Percentiles rank a stretch among this genome's conserved stretches.
phyloP scores from a whole-genome alignment of 37 sponge, comb jelly and placozoan species.

The Bolinopsis microptera region DNA sequence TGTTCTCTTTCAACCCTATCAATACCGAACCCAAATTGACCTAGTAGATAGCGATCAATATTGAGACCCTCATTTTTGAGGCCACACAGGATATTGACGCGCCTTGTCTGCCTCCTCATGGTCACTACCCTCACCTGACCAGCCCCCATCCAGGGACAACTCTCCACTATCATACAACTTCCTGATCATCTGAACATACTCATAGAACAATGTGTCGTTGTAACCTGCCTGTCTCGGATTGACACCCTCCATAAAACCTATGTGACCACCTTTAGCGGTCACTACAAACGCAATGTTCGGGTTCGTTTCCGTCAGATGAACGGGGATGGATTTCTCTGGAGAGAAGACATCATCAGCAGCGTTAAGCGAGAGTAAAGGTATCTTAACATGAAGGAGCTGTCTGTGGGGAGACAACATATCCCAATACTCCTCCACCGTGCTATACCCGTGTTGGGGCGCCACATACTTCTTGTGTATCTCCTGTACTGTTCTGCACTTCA shows the following conservation, averaged over 20 bases:
- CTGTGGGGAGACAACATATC: slow-evolving; percentile 30
- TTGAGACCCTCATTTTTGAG: no score
- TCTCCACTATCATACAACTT: neutral
- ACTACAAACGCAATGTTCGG: slow-evolving; percentile 34
- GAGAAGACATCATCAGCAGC: slow-evolving; percentile 42
- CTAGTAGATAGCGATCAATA: no score
- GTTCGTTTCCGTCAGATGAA: slow-evolving; percentile 14
- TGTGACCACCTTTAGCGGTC: slow-evolving; percentile 33
- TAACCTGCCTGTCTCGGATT: slow-evolving; percentile 29
- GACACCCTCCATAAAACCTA: slow-evolving; percentile 32
- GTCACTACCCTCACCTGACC: neutral
- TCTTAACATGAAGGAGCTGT: slow-evolving; percentile 41
- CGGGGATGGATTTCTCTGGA: slow-evolving; percentile 26
- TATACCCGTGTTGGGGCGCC: neutral
- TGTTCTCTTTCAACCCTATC: no score
- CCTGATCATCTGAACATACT: neutral
- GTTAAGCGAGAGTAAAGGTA: slow-evolving; percentile 24
- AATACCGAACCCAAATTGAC: no score
- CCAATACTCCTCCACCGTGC: slow-evolving; percentile 37
- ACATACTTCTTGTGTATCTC: slow-evolving; percentile 51
- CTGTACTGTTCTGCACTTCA: slow-evolving; percentile 45
- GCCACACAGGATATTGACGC: slow-evolving; percentile 44
- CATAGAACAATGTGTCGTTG: slow-evolving; percentile 36
- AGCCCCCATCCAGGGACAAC: neutral
- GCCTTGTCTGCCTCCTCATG: neutral